Base-by-base conservation (phyloP, 2,113 vertebrate species). In the Willisornis vidua region DNA sequence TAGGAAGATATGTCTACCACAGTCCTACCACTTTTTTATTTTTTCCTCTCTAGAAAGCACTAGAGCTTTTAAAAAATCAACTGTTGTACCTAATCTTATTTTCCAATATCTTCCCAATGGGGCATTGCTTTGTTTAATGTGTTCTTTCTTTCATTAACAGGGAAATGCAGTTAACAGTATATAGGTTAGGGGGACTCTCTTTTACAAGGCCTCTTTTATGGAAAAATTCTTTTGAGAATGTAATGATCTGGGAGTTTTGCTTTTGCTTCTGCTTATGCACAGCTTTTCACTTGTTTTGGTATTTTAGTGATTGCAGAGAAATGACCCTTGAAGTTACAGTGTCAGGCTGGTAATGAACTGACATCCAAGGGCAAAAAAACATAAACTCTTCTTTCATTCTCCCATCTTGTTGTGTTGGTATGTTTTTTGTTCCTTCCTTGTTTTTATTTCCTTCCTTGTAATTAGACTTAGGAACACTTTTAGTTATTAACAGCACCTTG, bases 291-390 rank as follows among this genome's bases (percentile, higher is more conserved):
- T 94, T 97, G 48, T 96, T 97, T 96, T 93, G 90, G 93, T 97
- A 95, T 97, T 98, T 97, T 93, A 94, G 94, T 95, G 91, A 96
- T 93, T 96, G 87, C 67, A 87, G 96, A 98, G 94, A 97, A 97
- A 97, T 98, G 95, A 98, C 97, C 96, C 97, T 97, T 97, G 95
- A 97, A 97, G 97, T 97, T 95, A 94, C n/a, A 79, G 39, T 96
- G 97, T 98, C 95, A 97, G 67, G 37, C 87, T 95, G 67, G 90
- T 97, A 97, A 97, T 97, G 97, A 98, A 97, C 95, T 96, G 95
- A 97, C 28, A 57, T 96, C 83, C 93, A 82, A 93, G 78, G 80
- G 29, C 22, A 78, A 93, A 90, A 86, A 19, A 29, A 1, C 2
- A 75, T 96, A 97, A 98, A 96, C 41, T 33, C 86, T 97, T 96